Percentiles rank a stretch among this genome's conserved stretches.
These are phyloP conservation scores for Pinctada fucata DNA, from an alignment of 2,888 invertebrate species.

Conservation along the genomic window DNA sequence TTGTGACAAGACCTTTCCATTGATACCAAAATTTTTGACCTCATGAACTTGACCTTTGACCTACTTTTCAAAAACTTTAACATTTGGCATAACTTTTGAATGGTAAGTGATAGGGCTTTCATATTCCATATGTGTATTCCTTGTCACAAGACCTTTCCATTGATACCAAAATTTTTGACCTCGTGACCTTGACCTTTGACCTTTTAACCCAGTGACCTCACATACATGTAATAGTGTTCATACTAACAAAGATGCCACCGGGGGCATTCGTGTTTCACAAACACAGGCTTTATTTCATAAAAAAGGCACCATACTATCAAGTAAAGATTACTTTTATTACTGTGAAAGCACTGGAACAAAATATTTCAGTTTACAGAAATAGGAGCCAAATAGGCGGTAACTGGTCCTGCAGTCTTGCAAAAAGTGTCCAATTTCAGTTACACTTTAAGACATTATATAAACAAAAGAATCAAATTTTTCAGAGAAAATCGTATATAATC, in stretches of 20 bases:
- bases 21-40: neutral
- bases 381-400: too few relatives aligned
- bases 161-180: neutral
- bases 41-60: neutral
- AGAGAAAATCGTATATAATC: too few relatives aligned
- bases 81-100: neutral
- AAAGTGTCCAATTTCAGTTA: too few relatives aligned
- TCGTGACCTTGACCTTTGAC: neutral
- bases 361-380: too few relatives aligned
- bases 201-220: neutral
- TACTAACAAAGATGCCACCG: neutral
- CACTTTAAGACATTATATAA: too few relatives aligned
- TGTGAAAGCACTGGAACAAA: too few relatives aligned
- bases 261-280: constrained; percentile 1
- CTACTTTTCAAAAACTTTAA: neutral
- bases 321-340: too few relatives aligned
- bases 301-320: too few relatives aligned
- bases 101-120: neutral
- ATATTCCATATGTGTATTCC: neutral
- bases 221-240: neutral
- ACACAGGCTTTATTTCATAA: neutral
- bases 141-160: neutral
- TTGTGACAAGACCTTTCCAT: neutral
- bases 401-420: too few relatives aligned
- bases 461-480: too few relatives aligned